These are phyloP conservation scores for Troides helena DNA, from an alignment of 2,888 invertebrate genomes.

Conservation along the genomic window DNA sequence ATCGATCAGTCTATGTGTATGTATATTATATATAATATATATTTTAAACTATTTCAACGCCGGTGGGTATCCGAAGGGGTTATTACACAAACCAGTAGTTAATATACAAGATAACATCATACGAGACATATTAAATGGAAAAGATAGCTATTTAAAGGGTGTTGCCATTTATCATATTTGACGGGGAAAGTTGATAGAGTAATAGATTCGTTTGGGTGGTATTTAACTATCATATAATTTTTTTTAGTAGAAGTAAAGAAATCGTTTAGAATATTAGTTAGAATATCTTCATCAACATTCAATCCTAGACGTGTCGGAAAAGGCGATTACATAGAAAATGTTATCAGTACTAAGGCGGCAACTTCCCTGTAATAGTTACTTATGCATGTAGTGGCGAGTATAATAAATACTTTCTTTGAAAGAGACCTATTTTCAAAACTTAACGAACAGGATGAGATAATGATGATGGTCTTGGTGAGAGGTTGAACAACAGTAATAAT, in stretches of 20 bases:
- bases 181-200: not conserved
- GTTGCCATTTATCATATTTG: constrained; percentile 12
- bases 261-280: not conserved
- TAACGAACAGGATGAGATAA: no score
- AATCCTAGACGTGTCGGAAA: no score
- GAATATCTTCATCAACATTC: no score
- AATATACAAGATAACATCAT: not conserved
- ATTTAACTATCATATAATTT: not conserved
- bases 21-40: not conserved
- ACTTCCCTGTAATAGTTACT: no score
- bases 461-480: no score
- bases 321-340: no score
- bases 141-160: not conserved
- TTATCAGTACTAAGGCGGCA: no score
- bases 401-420: no score
- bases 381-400: no score
- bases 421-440: no score
- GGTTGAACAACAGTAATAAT: no score
- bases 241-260: not conserved
- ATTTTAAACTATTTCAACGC: not conserved
- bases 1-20: not conserved
- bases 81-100: constrained; percentile 1
- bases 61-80: not conserved
- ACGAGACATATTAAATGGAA: not conserved
- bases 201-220: not conserved